Evolutionary conservation across 1,140 invertebrate genomes (phyloP), one percentile per base, ranked within the genome.

Genomic region (Neuroterus valhalla): DNA sequence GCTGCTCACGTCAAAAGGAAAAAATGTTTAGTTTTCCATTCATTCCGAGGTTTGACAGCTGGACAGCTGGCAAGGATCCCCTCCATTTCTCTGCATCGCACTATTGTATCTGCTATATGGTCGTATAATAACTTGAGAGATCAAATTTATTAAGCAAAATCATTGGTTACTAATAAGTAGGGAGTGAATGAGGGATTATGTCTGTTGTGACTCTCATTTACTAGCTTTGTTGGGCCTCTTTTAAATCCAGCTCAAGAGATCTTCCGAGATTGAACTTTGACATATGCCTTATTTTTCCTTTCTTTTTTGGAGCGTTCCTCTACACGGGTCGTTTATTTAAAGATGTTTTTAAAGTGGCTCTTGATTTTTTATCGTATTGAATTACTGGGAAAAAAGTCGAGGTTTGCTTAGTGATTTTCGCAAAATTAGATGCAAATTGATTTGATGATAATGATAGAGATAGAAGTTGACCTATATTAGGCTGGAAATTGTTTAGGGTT

Each of bases 21-120:
- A 55, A 55, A 55, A 55, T 55, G 48, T 50, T 50, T 17, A 55
- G 31, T 55, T 55, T 55, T 23, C 21, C 52, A 55, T 55, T 55
- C 23, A 26, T 55, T 55, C 23, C 2, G 21, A 26, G 52, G 23
- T 73, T 68, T 69, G 72, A 74, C 72, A 73, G 71, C 52, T 68
- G 44, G 44, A 74, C 72, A 74, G 66, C 72, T 74, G 72, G 72
- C 45, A 45, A 23, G 12, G 19, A 66, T 12, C 38, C 45, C 15
- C 14, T 23, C 45, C 15, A 45, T 62, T 42, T 15, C 19, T 42
- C 14, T 23, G n/a, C 19, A 26, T 21, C 44, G 12, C 44, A 50
- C 44, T 21, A 46, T 67, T 38, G 8, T 38, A 38, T 38, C 31
- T 38, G 31, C 8, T 38, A 38, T 38, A 38, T 38, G 31, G 31